Percentiles rank a stretch among this genome's conserved stretches.
Evolutionary conservation across 35 echinoderm and acorn worm genomes (phyloP).

Genomic region (Diadema setosum): DNA sequence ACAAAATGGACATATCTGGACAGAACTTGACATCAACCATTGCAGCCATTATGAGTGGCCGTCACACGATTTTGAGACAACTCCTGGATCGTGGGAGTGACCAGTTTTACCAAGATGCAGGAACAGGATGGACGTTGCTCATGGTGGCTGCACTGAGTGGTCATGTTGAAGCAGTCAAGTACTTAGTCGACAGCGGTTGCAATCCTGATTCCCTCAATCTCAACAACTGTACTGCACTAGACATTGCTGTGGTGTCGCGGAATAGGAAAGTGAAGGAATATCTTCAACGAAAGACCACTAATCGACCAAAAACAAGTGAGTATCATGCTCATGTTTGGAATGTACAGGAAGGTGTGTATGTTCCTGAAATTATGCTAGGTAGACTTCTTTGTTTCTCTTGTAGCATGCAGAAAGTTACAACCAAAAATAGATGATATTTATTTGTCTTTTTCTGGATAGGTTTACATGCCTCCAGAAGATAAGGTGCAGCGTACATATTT

Average conservation of each 20-base stretch:
- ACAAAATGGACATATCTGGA: not conserved
- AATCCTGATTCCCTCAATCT: constrained; percentile 71
- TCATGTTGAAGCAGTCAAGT: constrained; percentile 33
- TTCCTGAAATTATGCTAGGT: no score
- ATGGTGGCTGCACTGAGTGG: constrained; percentile 87
- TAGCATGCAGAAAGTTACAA: no score
- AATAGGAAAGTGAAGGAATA: constrained; percentile 55
- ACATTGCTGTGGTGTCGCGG: constrained; percentile 51
- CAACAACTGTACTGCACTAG: constrained; percentile 71
- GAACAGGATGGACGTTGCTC: constrained; percentile 78
- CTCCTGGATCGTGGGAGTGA: constrained; percentile 66
- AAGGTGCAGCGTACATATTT: no score
- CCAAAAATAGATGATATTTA: no score
- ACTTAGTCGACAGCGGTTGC: constrained; percentile 54
- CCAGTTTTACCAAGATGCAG: constrained; percentile 39
- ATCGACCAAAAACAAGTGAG: constrained; percentile 62
- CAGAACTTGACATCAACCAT: constrained; percentile 65
- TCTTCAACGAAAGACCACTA: constrained; percentile 80
- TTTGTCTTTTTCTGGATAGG: no score
- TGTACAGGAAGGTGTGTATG: no score
- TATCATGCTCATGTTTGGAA: no score
- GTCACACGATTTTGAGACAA: constrained; percentile 42
- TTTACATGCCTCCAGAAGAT: no score
- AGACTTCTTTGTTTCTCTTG: no score
- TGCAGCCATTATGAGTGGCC: constrained; percentile 55